Conservation (phyloP, 2,797 vertebrate species). For the Rhyacichthys aspro region DNA sequence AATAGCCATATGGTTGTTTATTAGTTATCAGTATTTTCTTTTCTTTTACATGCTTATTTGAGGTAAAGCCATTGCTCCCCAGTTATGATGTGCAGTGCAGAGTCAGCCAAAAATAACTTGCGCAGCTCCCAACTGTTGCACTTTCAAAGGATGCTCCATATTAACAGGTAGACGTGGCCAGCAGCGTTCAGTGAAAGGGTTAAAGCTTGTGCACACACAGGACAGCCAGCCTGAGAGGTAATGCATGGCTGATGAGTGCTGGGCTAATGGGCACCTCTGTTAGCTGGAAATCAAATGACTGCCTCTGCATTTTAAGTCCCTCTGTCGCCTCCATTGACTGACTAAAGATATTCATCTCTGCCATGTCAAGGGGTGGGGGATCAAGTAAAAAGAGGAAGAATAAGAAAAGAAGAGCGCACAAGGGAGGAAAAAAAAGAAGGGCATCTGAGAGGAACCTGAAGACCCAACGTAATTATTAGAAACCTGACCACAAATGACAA, state of each 20-base stretch:
- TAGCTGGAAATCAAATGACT: conserved; percentile 80
- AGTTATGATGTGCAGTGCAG: no score
- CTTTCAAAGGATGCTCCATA: not conserved
- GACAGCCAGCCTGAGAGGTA: conserved; percentile 62
- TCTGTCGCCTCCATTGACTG: conserved; percentile 72
- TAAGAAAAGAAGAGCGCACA: conserved; percentile 32
- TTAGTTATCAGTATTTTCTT: no score
- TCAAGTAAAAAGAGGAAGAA: conserved; percentile 41
- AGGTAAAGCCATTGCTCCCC: no score
- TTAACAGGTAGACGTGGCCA: conserved; percentile 17
- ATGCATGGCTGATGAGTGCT: conserved; percentile 78
- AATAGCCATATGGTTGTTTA: no score
- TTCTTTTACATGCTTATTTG: no score
- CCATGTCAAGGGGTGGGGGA: conserved; percentile 56
- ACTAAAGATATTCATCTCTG: conserved; percentile 78
- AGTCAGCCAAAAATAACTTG: no score
- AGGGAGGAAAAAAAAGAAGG: conserved; percentile 26
- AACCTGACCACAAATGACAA: conserved; percentile 79
- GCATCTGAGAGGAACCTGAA: conserved; percentile 50
- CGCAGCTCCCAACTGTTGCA: no score
- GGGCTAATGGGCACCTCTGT: conserved; percentile 79
- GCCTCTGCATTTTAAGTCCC: conserved; percentile 79
- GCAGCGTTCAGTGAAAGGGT: conserved; percentile 47
- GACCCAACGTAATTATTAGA: conserved; percentile 78
- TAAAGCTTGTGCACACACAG: conserved; percentile 50